phyloP scores from a whole-genome alignment of 2,888 invertebrate genomes.

The Carcina quercana region DNA sequence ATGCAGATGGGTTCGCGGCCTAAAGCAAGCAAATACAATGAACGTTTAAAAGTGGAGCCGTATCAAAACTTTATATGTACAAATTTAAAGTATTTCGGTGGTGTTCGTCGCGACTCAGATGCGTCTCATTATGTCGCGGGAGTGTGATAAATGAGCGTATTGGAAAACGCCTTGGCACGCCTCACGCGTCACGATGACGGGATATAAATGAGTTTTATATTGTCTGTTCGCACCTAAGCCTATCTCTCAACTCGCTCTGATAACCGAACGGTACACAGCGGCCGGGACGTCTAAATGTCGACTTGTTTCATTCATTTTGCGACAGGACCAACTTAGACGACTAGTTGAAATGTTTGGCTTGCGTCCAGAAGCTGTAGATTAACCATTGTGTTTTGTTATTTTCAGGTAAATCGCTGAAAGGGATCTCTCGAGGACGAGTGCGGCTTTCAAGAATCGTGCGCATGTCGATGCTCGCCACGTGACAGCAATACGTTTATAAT shows the following conservation, averaged over 20 bases:
- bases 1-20: too few species aligned
- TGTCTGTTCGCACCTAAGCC: conserved; percentile 66
- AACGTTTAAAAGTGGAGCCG: too few species aligned
- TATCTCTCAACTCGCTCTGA: conserved; percentile 49
- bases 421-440: conserved; percentile 40
- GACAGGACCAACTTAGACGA: conserved; percentile 59
- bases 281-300: conserved; percentile 41
- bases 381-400: conserved; percentile 64
- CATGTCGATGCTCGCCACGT: conserved; percentile 21
- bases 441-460: conserved; percentile 40
- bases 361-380: conserved; percentile 65
- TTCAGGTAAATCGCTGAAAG: conserved; percentile 69
- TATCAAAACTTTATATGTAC: too few species aligned
- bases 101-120: conserved; percentile 39
- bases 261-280: conserved; percentile 51
- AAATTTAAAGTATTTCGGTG: conserved; percentile 50
- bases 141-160: conserved; percentile 68
- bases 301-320: conserved; percentile 63
- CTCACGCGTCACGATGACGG: conserved; percentile 60
- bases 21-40: too few species aligned
- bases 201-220: conserved; percentile 70
- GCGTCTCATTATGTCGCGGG: conserved; percentile 64
- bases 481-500: conserved; percentile 16
- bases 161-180: conserved; percentile 67
- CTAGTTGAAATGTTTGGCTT: conserved; percentile 68